Evolutionary conservation across 1,140 invertebrate genomes (phyloP), one percentile per base, ranked within the genome.

Genomic region (Goniozus legneri): DNA sequence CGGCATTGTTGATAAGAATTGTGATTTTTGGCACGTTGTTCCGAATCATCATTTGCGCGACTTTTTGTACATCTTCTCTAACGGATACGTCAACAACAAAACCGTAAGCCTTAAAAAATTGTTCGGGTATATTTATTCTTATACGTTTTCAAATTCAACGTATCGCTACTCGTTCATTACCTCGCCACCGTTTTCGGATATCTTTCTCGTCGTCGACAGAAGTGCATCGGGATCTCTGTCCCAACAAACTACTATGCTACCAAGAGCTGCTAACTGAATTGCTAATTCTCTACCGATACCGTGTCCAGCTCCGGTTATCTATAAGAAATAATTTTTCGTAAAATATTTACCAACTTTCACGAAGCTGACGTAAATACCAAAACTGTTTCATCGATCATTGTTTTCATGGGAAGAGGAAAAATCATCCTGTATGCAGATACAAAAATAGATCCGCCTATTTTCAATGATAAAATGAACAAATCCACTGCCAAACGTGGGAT

Each of bases 231-330:
- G 19, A 31, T 75, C 56, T 2, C 48, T 50, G 10, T 75, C 72
- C 59, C 68, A 72, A 37, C 72, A 75, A 19, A 68, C 54, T 2
- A 73, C 51, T 35, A 64, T 65, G 32, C 69, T 71, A 8, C 71
- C 72, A 3, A 67, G 34, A 10, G 43, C 43, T 8, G 59, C 54
- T 21, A 75, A 60, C 24, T 71, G 57, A 2, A 64, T 42, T 0
- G 69, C 71, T 34, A 73, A 52, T 45, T 72, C 68, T 3, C 61
- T 60, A 8, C 72, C 71, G 10, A 72, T 58, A n/a, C 71, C 71
- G n/a, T 64, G 67, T 12, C 68, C 71, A 4, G 69, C 60, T 2
- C 69, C 69, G 6, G 71, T 71, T 3, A 73, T 62, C 71, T 73
- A 8, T 24, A 30, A 20, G 20, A 42, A 27, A 48, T 19, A 31